Conservation (phyloP, 2,888 invertebrate species). For the Sphaerophoria rueppellii region DNA sequence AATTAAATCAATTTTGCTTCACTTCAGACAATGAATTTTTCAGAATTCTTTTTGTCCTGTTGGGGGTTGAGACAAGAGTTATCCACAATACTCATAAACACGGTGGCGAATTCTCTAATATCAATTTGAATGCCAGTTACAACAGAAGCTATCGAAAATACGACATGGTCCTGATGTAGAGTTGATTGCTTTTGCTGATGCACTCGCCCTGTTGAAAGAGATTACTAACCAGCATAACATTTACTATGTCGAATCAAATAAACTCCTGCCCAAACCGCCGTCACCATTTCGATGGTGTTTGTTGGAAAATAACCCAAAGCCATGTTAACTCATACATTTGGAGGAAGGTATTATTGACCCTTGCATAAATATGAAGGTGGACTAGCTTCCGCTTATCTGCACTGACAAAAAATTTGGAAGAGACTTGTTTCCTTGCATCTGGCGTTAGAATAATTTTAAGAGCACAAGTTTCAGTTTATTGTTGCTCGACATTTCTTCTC, state of each 20-base stretch:
- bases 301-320: constrained; percentile 67
- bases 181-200: constrained; percentile 66
- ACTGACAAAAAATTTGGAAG: neutral
- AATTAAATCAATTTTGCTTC: constrained; percentile 69
- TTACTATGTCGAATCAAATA: constrained; percentile 9
- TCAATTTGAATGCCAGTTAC: constrained; percentile 63
- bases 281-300: constrained; percentile 53
- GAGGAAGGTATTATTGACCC: constrained; percentile 2
- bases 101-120: constrained; percentile 47
- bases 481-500: too few species aligned
- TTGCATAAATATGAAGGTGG: constrained; percentile 5
- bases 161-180: constrained; percentile 54
- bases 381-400: neutral
- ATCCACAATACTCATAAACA: constrained; percentile 15
- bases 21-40: constrained; percentile 34
- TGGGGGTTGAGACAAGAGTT: neutral
- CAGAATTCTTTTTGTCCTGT: neutral
- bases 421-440: too few species aligned
- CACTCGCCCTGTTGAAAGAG: constrained; percentile 64
- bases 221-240: constrained; percentile 62
- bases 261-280: neutral
- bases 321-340: constrained; percentile 62
- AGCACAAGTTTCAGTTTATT: too few species aligned
- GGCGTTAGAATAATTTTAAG: too few species aligned
- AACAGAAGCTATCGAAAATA: constrained; percentile 64